These are phyloP conservation scores for Pithys albifrons DNA, from an alignment of 2,113 vertebrate species.

Conservation along the genomic window DNA sequence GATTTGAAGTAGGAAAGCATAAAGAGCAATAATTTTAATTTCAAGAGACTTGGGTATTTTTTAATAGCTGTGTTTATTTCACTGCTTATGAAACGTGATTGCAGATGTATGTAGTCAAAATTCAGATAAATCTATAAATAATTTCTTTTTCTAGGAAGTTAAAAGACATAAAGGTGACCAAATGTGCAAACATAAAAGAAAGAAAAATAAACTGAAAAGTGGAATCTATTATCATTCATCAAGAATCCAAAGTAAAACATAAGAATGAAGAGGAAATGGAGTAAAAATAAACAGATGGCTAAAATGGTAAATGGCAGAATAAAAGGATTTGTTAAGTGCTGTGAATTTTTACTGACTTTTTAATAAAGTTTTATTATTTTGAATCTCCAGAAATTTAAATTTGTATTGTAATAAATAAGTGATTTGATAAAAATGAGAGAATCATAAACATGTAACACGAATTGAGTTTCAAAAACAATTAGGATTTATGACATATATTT, in stretches of 20 bases:
- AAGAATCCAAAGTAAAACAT: slow-evolving; percentile 61
- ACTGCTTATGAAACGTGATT: slow-evolving; percentile 1
- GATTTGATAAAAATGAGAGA: background rate
- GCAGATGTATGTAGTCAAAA: slow-evolving; percentile 20
- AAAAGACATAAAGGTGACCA: slow-evolving; percentile 42
- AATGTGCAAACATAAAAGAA: slow-evolving; percentile 44
- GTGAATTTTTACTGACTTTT: slow-evolving; percentile 15
- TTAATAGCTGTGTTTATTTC: background rate
- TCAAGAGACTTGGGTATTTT: background rate
- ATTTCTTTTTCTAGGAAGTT: slow-evolving; percentile 47
- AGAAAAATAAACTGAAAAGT: slow-evolving; percentile 62
- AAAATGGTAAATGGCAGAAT: slow-evolving; percentile 42
- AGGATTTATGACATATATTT: slow-evolving; percentile 12
- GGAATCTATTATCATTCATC: slow-evolving; percentile 53
- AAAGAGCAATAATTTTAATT: background rate
- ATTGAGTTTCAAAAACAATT: slow-evolving; percentile 25
- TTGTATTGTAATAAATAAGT: background rate
- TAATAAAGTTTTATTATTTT: slow-evolving; percentile 28
- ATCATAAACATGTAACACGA: background rate
- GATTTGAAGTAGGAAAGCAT: background rate
- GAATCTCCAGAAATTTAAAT: background rate
- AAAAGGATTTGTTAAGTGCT: slow-evolving; percentile 43
- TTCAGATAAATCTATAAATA: slow-evolving; percentile 38
- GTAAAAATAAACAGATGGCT: slow-evolving; percentile 53
- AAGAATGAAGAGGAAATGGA: slow-evolving; percentile 51